A percentile compares a stretch with the other conserved stretches of the same genome.
These are phyloP conservation scores for Tuberolachnus salignus DNA, from an alignment of 2,888 invertebrate species.

Conservation along the genomic window DNA sequence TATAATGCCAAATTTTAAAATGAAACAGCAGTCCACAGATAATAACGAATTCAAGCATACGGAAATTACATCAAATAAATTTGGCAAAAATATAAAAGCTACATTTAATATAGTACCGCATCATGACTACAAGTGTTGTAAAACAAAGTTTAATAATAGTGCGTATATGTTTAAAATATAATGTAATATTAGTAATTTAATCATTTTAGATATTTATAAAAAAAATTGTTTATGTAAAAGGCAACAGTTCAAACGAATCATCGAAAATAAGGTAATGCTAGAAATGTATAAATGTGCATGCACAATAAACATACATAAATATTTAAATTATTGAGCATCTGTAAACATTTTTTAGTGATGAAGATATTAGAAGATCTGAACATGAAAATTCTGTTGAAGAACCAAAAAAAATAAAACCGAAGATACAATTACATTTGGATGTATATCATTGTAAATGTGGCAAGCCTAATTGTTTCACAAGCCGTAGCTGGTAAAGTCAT, in stretches of 20 bases:
- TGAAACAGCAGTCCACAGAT: background rate
- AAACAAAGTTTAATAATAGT: conserved; percentile 36
- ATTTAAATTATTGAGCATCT: background rate
- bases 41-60: background rate
- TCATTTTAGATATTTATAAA: conserved; percentile 12
- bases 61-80: background rate
- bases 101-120: conserved; percentile 8
- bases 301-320: background rate
- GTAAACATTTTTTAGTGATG: conserved; percentile 12
- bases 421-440: conserved; percentile 26
- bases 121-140: conserved; percentile 19
- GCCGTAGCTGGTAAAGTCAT: conserved; percentile 27
- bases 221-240: conserved; percentile 45
- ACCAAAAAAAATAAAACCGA: conserved; percentile 25
- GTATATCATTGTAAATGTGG: conserved; percentile 15
- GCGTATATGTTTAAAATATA: conserved; percentile 6
- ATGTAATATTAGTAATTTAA: background rate
- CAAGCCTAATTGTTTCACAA: background rate
- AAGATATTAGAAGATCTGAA: background rate
- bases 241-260: conserved; percentile 17
- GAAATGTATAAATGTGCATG: background rate
- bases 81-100: conserved; percentile 28
- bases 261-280: conserved; percentile 19
- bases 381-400: background rate
- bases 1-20: background rate